These are phyloP conservation scores for Cygnus atratus DNA, from an alignment of 2,113 vertebrate species.

Conservation along the genomic window DNA sequence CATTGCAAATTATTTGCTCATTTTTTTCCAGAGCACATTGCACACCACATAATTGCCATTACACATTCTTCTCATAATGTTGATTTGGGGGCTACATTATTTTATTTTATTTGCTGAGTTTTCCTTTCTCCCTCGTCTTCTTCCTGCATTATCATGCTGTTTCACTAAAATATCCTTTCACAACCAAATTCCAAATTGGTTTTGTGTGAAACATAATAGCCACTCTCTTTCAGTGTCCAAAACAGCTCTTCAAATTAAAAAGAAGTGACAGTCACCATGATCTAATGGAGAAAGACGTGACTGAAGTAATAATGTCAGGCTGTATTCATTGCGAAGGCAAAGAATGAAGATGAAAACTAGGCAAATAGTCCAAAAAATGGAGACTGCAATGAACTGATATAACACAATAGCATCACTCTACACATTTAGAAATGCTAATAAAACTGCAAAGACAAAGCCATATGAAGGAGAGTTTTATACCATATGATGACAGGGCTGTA, in stretches of 20 bases:
- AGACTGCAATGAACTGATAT: neutral
- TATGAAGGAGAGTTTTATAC: neutral
- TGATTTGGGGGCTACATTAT: neutral
- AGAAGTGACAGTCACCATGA: neutral
- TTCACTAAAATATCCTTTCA: neutral
- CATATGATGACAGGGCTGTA: neutral
- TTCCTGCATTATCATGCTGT: neutral
- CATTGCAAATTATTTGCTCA: conserved; percentile 19
- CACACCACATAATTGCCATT: neutral
- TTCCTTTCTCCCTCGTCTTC: neutral
- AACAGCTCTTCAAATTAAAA: conserved; percentile 1
- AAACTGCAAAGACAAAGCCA: neutral
- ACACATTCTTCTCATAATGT: neutral
- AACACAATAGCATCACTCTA: neutral
- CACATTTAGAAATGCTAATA: neutral
- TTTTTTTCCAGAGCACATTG: neutral
- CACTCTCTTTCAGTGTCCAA: neutral
- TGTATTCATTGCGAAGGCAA: neutral
- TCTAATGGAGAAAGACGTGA: neutral
- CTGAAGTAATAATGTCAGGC: neutral
- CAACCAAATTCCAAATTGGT: neutral
- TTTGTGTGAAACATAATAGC: neutral
- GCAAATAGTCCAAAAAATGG: neutral
- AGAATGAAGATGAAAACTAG: neutral
- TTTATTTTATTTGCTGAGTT: neutral